Evolutionary conservation across 2,797 vertebrate genomes (phyloP), one percentile per base, ranked within the genome.

Genomic region (Microctenopoma lineatum): DNA sequence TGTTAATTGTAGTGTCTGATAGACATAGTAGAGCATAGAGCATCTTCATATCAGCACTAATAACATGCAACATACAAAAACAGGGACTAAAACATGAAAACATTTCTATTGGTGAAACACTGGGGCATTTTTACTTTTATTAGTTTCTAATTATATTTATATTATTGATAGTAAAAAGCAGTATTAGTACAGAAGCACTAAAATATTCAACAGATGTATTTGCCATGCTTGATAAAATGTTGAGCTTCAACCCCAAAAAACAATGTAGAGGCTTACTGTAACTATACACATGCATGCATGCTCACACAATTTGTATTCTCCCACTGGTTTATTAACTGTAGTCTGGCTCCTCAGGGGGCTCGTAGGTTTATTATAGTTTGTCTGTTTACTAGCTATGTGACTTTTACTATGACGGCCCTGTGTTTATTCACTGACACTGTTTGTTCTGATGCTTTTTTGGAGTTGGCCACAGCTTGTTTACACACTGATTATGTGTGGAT

Each of bases 11-110:
- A 57, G 61, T 32, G 36, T 41, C 52, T n/a, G n/a, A 18, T 70
- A 50, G 70, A 70, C 32, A 18, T 25, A 59, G 65, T 77, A 81
- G 76, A 70, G 45, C 84, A 79, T 71, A 61, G 36, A 34, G 5
- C 8, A 8, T 32, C 8, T 2, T 38, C 2, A 4, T 54, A 8
- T 34, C 73, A 36, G 64, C 66, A 64, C 71, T 12, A 61, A 45
- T 79, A 15, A 52, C 47, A 62, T 13, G n/a, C 51, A 54, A 58
- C 41, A 62, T 16, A 21, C 58, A 25, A 61, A 26, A 60, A 59
- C 1, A 71, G 52, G 46, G 5, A 14, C 34, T 39, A 39, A 69
- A 11, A 69, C n/a, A 27, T 58, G 18, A 7, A 69, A 25, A 21
- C 39, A 41, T 10, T 42, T 38, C 9, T 21, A 7, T 36, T 55